Evolutionary conservation across 2,113 vertebrate species (phyloP), one percentile per base, ranked within the genome.

Genomic region (Peucedramus taeniatus): DNA sequence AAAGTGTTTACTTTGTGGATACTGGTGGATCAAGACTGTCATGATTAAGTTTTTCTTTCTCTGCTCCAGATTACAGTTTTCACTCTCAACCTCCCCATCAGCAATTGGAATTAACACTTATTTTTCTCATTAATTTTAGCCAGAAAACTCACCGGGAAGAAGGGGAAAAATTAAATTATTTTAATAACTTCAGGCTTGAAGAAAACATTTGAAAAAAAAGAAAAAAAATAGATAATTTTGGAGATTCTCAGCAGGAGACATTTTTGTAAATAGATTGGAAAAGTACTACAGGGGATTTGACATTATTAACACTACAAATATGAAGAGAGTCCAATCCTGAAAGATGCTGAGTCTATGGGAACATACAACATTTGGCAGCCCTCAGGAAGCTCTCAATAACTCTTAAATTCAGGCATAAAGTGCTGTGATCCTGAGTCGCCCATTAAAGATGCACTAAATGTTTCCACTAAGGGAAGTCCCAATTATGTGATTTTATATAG

Each of bases 401-500:
- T 95, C 79, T 94, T 65, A 68, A 56, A 86, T 93, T 88, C 79
- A 80, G 26, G 27, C 87, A 92, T 93, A 71, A 89, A 94, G 76
- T 88, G 78, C 78, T 93, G 50, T 85, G 93, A 92, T 96, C 84
- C 94, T 94, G 63, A 80, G 90, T 42, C 3, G 63, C 86, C 77
- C 59, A 83, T 83, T 93, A 95, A 96, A 91, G 89, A 91, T 81
- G 79, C 78, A 83, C 88, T 94, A 92, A 97, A 90, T 71, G 83
- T 85, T 96, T 93, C 92, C 84, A 94, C 88, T 94, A 89, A 94
- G 93, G 93, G 92, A 96, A 95, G 93, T 94, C 94, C 96, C 94
- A 96, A 89, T 96, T 94, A 94, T 79, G 35, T 70, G 35, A 33
- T 94, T 95, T 97, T 95, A 93, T 91, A 93, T 76, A 92, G 83